A percentile compares a stretch with the other conserved stretches of the same genome.
Evolutionary conservation across 2,113 vertebrate species (phyloP).

Genomic region (Semnopithecus entellus): DNA sequence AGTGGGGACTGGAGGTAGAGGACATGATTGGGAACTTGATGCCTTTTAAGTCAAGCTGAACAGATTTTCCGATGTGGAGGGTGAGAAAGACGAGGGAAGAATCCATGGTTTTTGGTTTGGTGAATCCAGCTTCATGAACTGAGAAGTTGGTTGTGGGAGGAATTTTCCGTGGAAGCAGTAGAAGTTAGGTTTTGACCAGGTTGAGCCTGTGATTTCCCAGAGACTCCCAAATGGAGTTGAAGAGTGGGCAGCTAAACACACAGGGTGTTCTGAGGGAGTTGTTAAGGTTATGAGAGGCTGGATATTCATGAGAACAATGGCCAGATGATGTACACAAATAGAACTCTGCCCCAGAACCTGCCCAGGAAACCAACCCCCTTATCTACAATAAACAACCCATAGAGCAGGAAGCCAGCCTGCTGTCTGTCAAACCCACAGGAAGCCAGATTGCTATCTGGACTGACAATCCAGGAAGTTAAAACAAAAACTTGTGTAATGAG

Average conservation of each 20-base stretch:
- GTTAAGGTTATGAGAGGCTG: neutral
- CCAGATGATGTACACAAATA: neutral
- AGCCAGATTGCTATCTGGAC: neutral
- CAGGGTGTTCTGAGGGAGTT: neutral
- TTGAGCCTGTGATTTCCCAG: neutral
- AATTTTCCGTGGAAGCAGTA: neutral
- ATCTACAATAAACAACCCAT: neutral
- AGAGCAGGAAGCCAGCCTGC: neutral
- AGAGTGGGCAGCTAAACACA: neutral
- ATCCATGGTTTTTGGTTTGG: neutral
- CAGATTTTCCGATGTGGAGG: neutral
- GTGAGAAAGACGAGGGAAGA: neutral
- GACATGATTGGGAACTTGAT: neutral
- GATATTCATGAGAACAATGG: neutral
- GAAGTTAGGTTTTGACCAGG: neutral
- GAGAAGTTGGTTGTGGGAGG: neutral
- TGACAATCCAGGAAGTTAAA: conserved; percentile 20
- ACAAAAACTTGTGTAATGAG: neutral
- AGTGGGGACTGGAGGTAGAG: neutral
- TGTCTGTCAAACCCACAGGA: neutral
- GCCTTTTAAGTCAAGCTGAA: neutral
- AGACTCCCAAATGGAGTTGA: neutral
- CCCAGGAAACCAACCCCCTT: neutral
- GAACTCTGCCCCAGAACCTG: neutral
- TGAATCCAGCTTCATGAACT: too few relatives aligned